A percentile compares a stretch with the other conserved stretches of the same genome.
Conservation (phyloP, 2,888 invertebrate genomes). For the Dioctria linearis region DNA sequence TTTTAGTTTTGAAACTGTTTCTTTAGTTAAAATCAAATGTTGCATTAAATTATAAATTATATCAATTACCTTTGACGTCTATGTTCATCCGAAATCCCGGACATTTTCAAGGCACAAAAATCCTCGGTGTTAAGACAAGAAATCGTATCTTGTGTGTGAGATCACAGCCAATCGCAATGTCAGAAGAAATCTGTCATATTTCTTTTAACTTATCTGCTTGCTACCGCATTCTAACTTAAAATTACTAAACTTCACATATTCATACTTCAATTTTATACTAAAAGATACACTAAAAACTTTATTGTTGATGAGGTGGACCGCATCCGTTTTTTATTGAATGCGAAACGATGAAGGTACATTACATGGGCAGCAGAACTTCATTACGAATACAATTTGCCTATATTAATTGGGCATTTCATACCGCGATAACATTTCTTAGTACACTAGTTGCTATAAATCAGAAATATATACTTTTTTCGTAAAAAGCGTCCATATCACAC, state of each 20-base stretch:
- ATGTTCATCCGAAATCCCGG: slow-evolving; percentile 55
- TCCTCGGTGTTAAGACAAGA: neutral
- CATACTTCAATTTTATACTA: neutral
- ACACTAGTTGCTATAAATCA: no score
- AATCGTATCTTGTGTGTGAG: slow-evolving; percentile 19
- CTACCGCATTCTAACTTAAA: slow-evolving; percentile 28
- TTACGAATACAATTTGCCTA: neutral
- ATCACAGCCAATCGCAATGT: slow-evolving; percentile 41
- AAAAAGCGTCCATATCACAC: neutral
- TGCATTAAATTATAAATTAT: neutral
- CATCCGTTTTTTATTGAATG: slow-evolving; percentile 1
- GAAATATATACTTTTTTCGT: no score
- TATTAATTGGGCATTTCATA: neutral
- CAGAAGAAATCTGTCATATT: slow-evolving; percentile 45
- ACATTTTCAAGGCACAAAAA: slow-evolving; percentile 53
- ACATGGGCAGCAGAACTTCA: neutral
- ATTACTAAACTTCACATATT: neutral
- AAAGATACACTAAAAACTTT: neutral
- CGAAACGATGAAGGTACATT: slow-evolving; percentile 19
- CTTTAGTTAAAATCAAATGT: neutral
- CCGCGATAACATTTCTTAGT: neutral
- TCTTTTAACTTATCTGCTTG: slow-evolving; percentile 13
- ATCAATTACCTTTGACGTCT: slow-evolving; percentile 56
- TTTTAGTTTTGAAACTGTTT: neutral
- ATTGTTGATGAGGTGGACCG: slow-evolving; percentile 22